Evolutionary conservation across 1,140 invertebrate species (phyloP).

Genomic region (Ostrea edulis): DNA sequence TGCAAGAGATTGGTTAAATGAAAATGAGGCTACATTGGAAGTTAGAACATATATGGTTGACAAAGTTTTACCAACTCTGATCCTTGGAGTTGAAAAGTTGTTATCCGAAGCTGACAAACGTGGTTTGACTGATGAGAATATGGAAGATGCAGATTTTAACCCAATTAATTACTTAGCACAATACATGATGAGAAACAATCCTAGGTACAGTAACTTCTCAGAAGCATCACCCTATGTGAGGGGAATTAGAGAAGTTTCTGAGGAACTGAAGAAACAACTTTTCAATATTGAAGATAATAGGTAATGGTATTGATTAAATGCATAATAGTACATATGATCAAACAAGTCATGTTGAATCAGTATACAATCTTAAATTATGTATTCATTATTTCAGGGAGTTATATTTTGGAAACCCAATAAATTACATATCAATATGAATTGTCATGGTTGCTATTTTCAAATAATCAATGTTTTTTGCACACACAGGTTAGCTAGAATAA

Average conservation of each 20-base stretch:
- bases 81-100: slow-evolving; percentile 78
- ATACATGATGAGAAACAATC: slow-evolving; percentile 79
- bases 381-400: no score
- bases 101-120: slow-evolving; percentile 76
- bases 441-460: no score
- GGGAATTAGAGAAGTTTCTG: slow-evolving; percentile 74
- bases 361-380: no score
- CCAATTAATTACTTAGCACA: slow-evolving; percentile 79
- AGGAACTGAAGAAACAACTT: slow-evolving; percentile 75
- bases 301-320: slow-evolving; percentile 56
- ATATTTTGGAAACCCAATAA: no score
- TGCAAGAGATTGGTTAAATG: slow-evolving; percentile 76
- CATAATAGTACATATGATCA: no score
- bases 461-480: not conserved
- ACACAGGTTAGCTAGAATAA: slow-evolving; percentile 76
- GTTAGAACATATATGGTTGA: slow-evolving; percentile 77
- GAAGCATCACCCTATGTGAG: slow-evolving; percentile 78
- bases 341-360: no score
- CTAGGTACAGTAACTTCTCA: slow-evolving; percentile 77
- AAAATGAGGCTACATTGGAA: slow-evolving; percentile 75
- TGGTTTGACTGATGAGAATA: slow-evolving; percentile 68
- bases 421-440: no score
- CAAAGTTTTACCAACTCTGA: slow-evolving; percentile 77
- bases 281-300: slow-evolving; percentile 78
- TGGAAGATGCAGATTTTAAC: slow-evolving; percentile 77